A percentile compares a stretch with the other conserved stretches of the same genome.
phyloP scores from a whole-genome alignment of 1,140 invertebrate genomes.

The Dermatophagoides farinae region DNA sequence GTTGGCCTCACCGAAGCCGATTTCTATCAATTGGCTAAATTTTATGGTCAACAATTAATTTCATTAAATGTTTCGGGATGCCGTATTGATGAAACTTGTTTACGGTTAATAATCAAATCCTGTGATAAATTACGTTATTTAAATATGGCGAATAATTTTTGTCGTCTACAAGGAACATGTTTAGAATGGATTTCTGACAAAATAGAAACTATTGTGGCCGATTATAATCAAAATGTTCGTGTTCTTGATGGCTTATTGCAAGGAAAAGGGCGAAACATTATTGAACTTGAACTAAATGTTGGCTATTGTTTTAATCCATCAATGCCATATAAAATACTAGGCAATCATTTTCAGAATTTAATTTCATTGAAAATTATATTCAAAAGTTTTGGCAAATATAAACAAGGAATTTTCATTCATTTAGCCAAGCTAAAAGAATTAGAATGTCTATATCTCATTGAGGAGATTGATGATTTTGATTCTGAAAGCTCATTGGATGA shows the following conservation, averaged over 20 bases:
- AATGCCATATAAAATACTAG: slow-evolving; percentile 4
- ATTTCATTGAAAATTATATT: slow-evolving; percentile 1
- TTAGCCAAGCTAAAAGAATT: neutral
- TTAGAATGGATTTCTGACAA: slow-evolving; percentile 1
- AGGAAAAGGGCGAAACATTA: slow-evolving; percentile 2
- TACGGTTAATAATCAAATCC: neutral
- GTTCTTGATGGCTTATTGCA: neutral
- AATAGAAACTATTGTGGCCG: neutral
- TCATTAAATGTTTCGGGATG: neutral
- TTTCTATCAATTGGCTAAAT: neutral
- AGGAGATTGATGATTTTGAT: slow-evolving; percentile 7
- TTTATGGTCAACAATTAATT: neutral
- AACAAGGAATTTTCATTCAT: neutral
- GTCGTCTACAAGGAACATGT: neutral
- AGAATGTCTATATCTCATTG: slow-evolving; percentile 1
- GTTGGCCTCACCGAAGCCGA: neutral
- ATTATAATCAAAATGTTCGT: slow-evolving; percentile 7
- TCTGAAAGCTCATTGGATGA: neutral
- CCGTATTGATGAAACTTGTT: neutral
- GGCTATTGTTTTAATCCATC: neutral
- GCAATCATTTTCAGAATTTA: neutral
- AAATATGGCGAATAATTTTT: slow-evolving; percentile 5
- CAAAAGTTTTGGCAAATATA: neutral
- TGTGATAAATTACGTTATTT: neutral
- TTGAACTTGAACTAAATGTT: slow-evolving; percentile 6